Percentiles rank a stretch among this genome's conserved stretches.
These are phyloP conservation scores for Pampusana beccarii DNA, from an alignment of 2,113 vertebrate genomes.

Conservation along the genomic window DNA sequence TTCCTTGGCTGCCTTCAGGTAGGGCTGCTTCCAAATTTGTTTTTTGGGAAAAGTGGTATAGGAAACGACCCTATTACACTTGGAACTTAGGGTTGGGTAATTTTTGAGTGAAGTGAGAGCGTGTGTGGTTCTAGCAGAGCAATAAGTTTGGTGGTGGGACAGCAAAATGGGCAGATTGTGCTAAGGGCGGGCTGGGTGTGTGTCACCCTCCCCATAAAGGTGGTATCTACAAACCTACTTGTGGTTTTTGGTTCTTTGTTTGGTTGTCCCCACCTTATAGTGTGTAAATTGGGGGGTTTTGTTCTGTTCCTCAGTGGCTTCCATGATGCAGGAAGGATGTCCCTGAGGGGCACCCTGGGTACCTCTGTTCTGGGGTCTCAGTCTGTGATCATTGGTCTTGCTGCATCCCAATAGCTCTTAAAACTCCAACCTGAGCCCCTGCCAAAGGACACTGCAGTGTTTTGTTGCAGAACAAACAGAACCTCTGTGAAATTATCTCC, in stretches of 20 bases:
- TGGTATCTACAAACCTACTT: background rate
- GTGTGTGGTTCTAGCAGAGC: background rate
- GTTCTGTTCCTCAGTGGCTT: background rate
- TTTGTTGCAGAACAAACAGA: background rate
- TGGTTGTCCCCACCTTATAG: no score
- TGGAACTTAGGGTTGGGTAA: no score
- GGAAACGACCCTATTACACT: no score
- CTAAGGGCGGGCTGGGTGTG: background rate
- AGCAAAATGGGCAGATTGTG: background rate
- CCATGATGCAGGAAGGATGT: background rate
- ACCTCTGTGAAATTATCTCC: background rate
- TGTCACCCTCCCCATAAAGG: background rate
- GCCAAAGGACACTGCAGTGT: background rate
- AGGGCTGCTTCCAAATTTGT: background rate
- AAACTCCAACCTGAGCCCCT: background rate
- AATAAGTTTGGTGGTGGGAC: fast-evolving
- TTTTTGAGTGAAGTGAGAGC: no score
- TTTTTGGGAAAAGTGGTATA: background rate
- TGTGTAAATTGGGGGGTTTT: background rate
- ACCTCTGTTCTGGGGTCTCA: background rate
- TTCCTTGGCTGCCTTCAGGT: background rate
- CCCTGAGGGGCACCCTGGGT: no score
- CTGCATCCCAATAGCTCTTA: background rate
- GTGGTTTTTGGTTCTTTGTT: background rate
- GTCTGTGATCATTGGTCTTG: background rate